Evolutionary conservation across 2,113 vertebrate genomes (phyloP).

Genomic region (Siniperca chuatsi): DNA sequence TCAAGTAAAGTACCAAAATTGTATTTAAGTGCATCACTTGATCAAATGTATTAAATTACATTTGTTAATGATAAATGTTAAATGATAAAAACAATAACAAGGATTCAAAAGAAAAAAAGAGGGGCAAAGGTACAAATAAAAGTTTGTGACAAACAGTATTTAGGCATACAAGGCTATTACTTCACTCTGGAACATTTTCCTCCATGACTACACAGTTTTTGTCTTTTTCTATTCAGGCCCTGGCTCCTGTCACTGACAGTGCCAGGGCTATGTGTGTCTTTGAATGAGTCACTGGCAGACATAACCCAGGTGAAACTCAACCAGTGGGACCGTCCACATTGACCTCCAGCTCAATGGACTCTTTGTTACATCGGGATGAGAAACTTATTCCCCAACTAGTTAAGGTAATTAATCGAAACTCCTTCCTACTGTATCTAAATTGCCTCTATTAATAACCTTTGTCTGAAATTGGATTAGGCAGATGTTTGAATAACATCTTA

Average conservation of each 20-base stretch:
- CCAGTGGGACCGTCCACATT: not conserved
- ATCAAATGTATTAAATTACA: not conserved
- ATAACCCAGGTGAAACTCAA: conserved; percentile 50
- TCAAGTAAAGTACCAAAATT: not conserved
- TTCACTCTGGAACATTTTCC: conserved; percentile 34
- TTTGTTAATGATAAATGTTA: not conserved
- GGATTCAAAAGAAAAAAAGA: not conserved
- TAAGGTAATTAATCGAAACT: conserved; percentile 9
- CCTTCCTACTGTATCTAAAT: not conserved
- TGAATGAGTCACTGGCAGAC: conserved; percentile 49
- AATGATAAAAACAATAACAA: not conserved
- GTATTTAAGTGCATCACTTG: not conserved
- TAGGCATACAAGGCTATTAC: not conserved
- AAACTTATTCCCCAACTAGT: conserved; percentile 5
- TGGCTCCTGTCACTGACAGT: conserved; percentile 20
- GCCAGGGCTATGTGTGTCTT: conserved; percentile 36
- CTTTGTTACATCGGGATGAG: conserved; percentile 48
- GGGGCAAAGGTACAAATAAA: not conserved
- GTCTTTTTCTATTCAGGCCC: conserved; percentile 22
- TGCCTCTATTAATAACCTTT: not conserved
- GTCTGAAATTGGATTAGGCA: conserved; percentile 10
- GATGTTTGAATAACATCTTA: conserved; percentile 1
- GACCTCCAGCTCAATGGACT: conserved; percentile 43
- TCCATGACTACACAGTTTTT: conserved; percentile 1
- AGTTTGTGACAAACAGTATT: not conserved